Base-by-base conservation (phyloP, 2,797 vertebrate species). In the Scarus forsteni region DNA sequence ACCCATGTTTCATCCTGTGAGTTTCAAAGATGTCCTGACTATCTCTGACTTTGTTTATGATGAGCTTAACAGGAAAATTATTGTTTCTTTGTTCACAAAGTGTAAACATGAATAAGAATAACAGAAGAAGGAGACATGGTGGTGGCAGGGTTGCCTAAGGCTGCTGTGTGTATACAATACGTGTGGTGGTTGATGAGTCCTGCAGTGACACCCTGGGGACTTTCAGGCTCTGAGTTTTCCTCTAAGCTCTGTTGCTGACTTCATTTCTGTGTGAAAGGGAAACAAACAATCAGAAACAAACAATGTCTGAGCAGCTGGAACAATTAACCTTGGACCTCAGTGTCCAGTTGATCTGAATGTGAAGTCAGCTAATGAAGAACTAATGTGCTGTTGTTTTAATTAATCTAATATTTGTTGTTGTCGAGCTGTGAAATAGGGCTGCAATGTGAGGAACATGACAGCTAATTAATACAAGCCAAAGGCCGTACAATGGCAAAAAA, bases 381-480 rank as follows among this genome's bases (percentile, higher is more conserved):
- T 62, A 73, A 84, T 85, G 75, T 75, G 52, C 73, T 60, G 39
- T 66, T 60, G 46, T 62, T 79, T 58, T 77, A 81, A 82, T 88
- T 76, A 79, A 79, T 60, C 38, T 56, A 60, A 69, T 38, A 56
- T 70, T 48, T 79, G 44, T 68, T 59, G 61, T 63, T 84, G 79
- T 63, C 73, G 48, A 13, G 68, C 34, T 38, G 45, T 3, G 60
- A 81, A 71, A 72, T 68, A 10, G 16, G 49, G 58, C 45, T 14
- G 51, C 11, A 13, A 7, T 5, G 56, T 36, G 15, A 58, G 59
- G 43, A 42, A 61, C 69, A 72, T 65, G 79, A 52, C 75, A 68
- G 73, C 71, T 83, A 66, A 85, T 88, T 83, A 86, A 77, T 69
- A 60, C 39, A 39, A 56, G 68, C 50, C 60, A 77, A 80, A 80